Percentiles rank a stretch among this genome's conserved stretches.
phyloP scores from a whole-genome alignment of 2,113 vertebrate genomes.

The Oryzias melastigma region DNA sequence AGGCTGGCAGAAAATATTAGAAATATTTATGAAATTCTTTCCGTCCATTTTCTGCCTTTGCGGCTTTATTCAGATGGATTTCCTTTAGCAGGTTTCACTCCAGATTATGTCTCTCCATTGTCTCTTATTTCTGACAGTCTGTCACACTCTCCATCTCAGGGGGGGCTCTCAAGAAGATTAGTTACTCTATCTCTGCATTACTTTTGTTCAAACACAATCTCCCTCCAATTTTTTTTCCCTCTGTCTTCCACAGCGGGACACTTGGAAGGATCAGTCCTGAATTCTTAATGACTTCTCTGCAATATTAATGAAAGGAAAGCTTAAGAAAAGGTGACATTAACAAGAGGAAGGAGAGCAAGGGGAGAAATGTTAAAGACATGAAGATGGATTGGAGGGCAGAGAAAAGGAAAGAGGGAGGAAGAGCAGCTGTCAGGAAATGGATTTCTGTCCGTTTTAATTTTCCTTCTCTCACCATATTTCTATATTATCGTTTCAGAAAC shows the following conservation, averaged over 20 bases:
- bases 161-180: slow-evolving; percentile 53
- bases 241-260: slow-evolving; percentile 43
- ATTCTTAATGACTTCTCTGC: slow-evolving; percentile 51
- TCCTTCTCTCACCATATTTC: neutral
- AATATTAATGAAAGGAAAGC: slow-evolving; percentile 61
- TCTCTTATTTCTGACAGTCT: slow-evolving; percentile 26
- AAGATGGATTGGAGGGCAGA: slow-evolving; percentile 33
- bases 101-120: slow-evolving; percentile 6
- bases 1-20: slow-evolving; percentile 23
- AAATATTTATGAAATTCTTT: slow-evolving; percentile 32
- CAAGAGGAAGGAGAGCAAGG: slow-evolving; percentile 19
- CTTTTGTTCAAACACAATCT: slow-evolving; percentile 41
- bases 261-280: slow-evolving; percentile 40
- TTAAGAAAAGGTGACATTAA: slow-evolving; percentile 44
- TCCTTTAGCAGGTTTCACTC: slow-evolving; percentile 21
- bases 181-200: slow-evolving; percentile 46
- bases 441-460: slow-evolving; percentile 48
- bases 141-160: slow-evolving; percentile 35
- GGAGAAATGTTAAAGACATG: slow-evolving; percentile 31
- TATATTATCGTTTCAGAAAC: slow-evolving; percentile 45
- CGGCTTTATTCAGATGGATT: slow-evolving; percentile 36
- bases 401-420: slow-evolving; percentile 10
- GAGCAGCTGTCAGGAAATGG: slow-evolving; percentile 21
- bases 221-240: slow-evolving; percentile 14
- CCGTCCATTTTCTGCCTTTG: slow-evolving; percentile 32